Base-by-base conservation (phyloP, 2,113 vertebrate genomes). In the Eretmochelys imbricata region DNA sequence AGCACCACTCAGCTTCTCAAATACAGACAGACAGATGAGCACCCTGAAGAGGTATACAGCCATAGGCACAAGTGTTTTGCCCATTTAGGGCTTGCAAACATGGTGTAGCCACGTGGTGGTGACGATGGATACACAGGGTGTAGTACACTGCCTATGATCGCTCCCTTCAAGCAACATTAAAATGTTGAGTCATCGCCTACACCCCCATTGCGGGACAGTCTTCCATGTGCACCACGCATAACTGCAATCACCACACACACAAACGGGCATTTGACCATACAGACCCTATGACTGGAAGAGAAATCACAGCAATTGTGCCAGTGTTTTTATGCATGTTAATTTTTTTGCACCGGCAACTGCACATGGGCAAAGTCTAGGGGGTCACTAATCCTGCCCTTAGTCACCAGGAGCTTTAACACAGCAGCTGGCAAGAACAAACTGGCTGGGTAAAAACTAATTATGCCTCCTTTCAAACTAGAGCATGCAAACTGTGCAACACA, bases 281-380 rank as follows among this genome's bases (percentile, higher is more conserved):
- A 3, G 9, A 0, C 27, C 72, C 8, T 55, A 0, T 0, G 81
- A 57, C 4, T 5, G 65, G 75, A 2, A 84, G 38, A 50, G 31
- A 48, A 53, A 31, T 78, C 83, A 50, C 80, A 13, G 31, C 11
- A 12, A 14, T 82, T 38, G 35, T 55, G 80, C 46, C 91, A 91
- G 35, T 59, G 4, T 53, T 86, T 72, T 22, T 80, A 81, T 1
- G 22, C 20, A 17, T 59, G 48, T 80, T 35, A 6, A 86, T 88
- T 75, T 49, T 82, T 90, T 83, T 29, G 31, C 69, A 80, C 69
- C 24, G 46, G 78, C 17, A 53, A 54, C 80, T 55, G 42, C 53
- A 24, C 20, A 35, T 49, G 31, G 54, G 20, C 11, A 57, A 82
- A 85, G 55, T 1, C 24, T 78, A 48, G 11, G 11, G 42, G 14